Evolutionary conservation across 2,113 vertebrate species (phyloP), one percentile per base, ranked within the genome.

Genomic region (Vimba vimba): DNA sequence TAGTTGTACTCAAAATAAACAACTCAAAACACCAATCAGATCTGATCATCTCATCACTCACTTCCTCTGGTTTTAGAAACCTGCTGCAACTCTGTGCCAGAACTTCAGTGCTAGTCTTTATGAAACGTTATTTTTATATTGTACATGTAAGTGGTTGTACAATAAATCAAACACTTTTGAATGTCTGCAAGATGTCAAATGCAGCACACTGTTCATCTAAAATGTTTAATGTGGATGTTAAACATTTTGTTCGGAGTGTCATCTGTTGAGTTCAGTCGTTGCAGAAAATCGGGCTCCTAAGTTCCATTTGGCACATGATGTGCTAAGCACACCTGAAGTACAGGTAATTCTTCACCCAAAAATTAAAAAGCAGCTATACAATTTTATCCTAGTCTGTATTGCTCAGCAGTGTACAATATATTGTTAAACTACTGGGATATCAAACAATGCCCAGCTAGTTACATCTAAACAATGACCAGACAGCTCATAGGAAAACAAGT

Each of bases 41-140:
- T 79, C 13, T 17, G 19, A 45, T 71, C 68, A 66, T 43, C 39
- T 45, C 2, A 45, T 64, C 6, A 62, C 39, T 80, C 3, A 17
- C 13, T 47, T 64, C 59, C 33, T 62, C 39, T 80, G 79, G 59
- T 11, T 64, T 60, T 13, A 47, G 59, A 80, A 80, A 64, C 39
- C 39, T 47, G 36, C 39, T 80, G 79, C 79, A 64, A 80, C 59
- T 64, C 59, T 80, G 79, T 80, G 79, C 79, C 79, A 80, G 36
- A 80, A 64, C 17, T 62, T 80, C n/a, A 64, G 13, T 66, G 13
- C 79, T 25, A n/a, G 17, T 23, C 13, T 36, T 57, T 57, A 59
- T 36, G 50, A 21, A 79, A 64, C 59, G n/a, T 25, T 62, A 4
- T 27, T 80, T 64, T 62, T 43, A 62, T 80, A 47, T 45, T 62